A percentile compares a stretch with the other conserved stretches of the same genome.
These are phyloP conservation scores for Heliothis virescens DNA, from an alignment of 1,140 invertebrate genomes.

Conservation along the genomic window DNA sequence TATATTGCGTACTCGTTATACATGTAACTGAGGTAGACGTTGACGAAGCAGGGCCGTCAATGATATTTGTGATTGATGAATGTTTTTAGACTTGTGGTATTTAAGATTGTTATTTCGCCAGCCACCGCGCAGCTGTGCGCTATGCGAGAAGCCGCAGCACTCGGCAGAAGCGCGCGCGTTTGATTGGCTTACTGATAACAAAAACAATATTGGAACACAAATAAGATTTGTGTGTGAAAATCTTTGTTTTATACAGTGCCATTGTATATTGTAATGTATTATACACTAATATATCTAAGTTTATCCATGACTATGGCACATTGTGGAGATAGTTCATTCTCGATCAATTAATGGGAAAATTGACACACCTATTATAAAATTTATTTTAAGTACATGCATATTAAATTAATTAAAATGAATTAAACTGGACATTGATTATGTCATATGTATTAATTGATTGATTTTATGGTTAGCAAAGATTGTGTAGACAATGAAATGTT, in stretches of 20 bases:
- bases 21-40: neutral
- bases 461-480: no score
- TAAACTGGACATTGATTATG: no score
- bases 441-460: no score
- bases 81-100: constrained; percentile 23
- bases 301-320: constrained; percentile 63
- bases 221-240: constrained; percentile 38
- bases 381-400: neutral
- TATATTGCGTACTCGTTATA: constrained; percentile 23
- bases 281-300: constrained; percentile 51
- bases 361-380: neutral
- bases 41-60: constrained; percentile 4
- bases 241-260: constrained; percentile 71
- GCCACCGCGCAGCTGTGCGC: neutral
- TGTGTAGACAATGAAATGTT: no score
- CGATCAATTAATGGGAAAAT: neutral
- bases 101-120: constrained; percentile 14
- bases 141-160: no score
- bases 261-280: constrained; percentile 64
- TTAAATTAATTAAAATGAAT: neutral
- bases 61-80: constrained; percentile 17
- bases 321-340: constrained; percentile 37
- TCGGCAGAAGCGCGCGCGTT: neutral
- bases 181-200: neutral
- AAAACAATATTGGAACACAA: constrained; percentile 24